phyloP scores from a whole-genome alignment of 1,140 invertebrate genomes.

The Trichonephila inaurata region DNA sequence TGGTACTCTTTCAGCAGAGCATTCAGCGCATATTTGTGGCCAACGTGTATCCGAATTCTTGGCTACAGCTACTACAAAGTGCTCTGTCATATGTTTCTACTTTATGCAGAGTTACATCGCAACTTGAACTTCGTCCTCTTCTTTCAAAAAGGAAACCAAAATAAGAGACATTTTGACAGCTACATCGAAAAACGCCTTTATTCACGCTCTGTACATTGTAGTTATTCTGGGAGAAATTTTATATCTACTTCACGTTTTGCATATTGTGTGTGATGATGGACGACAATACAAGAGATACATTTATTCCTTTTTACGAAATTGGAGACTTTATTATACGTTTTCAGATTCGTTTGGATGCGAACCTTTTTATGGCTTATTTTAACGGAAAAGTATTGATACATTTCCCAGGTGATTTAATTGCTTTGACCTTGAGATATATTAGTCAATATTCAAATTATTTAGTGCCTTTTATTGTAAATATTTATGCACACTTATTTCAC shows the following conservation, averaged over 20 bases:
- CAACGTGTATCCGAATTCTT: not conserved
- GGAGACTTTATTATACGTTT: not conserved
- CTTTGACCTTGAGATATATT: no score
- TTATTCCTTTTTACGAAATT: not conserved
- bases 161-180: constrained; percentile 47
- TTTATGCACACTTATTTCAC: no score
- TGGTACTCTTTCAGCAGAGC: not conserved
- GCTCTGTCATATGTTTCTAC: not conserved
- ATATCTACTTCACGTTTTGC: constrained; percentile 5
- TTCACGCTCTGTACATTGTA: not conserved
- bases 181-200: constrained; percentile 36
- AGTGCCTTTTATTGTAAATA: no score
- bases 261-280: constrained; percentile 9
- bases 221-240: constrained; percentile 15
- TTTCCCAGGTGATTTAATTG: no score
- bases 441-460: no score
- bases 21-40: constrained; percentile 11
- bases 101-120: constrained; percentile 19
- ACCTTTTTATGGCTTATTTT: no score
- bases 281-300: not conserved
- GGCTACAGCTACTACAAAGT: not conserved
- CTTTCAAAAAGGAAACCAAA: constrained; percentile 46
- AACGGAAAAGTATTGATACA: no score
- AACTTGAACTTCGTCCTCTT: constrained; percentile 8
- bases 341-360: no score